Percentiles rank a stretch among this genome's conserved stretches.
Evolutionary conservation across 2,797 vertebrate species (phyloP).

Genomic region (Acanthis flammea): DNA sequence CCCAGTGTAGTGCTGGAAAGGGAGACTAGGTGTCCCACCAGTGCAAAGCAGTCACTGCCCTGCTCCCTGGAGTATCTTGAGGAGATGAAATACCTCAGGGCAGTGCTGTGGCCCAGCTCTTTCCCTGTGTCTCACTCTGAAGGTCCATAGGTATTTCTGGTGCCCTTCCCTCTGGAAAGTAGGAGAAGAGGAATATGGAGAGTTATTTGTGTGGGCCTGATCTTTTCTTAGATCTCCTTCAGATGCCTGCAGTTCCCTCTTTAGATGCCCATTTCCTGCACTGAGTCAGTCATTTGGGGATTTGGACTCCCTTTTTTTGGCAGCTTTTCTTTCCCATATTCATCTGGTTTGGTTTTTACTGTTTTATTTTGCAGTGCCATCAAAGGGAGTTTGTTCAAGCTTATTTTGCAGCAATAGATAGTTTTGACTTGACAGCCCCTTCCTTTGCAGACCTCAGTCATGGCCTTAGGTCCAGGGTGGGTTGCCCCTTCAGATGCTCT

Average conservation of each 20-base stretch:
- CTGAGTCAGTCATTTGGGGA: conserved; percentile 36
- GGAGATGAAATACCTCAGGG: background rate
- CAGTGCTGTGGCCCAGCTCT: background rate
- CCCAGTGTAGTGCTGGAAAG: background rate
- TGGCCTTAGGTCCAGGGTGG: background rate
- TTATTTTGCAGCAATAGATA: conserved; percentile 43
- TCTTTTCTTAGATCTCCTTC: conserved; percentile 55
- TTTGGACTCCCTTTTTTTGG: conserved; percentile 41
- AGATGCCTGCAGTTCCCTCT: conserved; percentile 21
- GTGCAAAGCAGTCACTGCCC: background rate
- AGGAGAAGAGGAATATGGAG: background rate
- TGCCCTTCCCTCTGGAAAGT: background rate
- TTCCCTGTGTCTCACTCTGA: background rate
- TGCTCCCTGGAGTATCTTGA: background rate
- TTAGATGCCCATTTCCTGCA: conserved; percentile 20
- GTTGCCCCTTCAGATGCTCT: background rate
- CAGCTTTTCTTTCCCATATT: conserved; percentile 39
- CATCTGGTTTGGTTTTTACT: conserved; percentile 50
- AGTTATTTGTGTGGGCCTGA: background rate
- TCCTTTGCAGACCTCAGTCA: conserved; percentile 24
- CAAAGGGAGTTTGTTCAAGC: conserved; percentile 40
- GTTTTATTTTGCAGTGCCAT: conserved; percentile 49
- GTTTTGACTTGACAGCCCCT: conserved; percentile 36
- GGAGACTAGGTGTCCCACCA: background rate
- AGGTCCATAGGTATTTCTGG: background rate